Base-by-base conservation (phyloP, 2,797 vertebrate genomes). In the Fistularia commersonii region DNA sequence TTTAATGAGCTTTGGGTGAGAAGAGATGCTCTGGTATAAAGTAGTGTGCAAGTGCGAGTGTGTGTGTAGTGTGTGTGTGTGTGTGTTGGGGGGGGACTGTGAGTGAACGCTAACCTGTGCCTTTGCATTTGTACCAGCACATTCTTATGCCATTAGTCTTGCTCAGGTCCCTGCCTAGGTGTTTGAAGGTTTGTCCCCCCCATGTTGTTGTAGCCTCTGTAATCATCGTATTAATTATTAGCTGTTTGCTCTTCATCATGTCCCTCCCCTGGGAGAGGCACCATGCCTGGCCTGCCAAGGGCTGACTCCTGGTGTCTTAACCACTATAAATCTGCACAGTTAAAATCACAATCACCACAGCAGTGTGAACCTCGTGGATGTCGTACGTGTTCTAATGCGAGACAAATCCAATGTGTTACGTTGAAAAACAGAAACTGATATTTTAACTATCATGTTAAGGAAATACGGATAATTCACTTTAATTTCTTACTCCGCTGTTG, bases 191-290 rank as follows among this genome's bases (percentile, higher is more conserved):
- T 86, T 85, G 80, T 86, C 80, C 82, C 79, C 79, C 81, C 82
- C 66, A 77, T 86, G 85, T 90, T 89, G 82, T 82, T 76, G 69
- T 77, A 86, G 87, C 76, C 83, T 85, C 82, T 88, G 85, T 88
- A 89, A 89, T 89, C 85, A 86, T 73, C 72, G 84, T 87, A 90
- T 89, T 91, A 89, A 90, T 91, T 90, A 91, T 91, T 88, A 90
- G 87, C 84, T 89, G 86, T 90, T 90, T 89, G 87, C 86, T 88
- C 86, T 87, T 85, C 81, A 89, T 92, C 89, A 89, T 86, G 74
- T 68, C 73, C 75, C 84, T 81, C 83, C 83, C 83, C 75, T 69
- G 81, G 75, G 84, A 81, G 70, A 43, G 80, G 76, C 83, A 80
- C 81, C 52, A 57, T 76, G 80, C 77, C 64, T 70, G 80, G 76